phyloP scores from a whole-genome alignment of 2,797 vertebrate genomes.

The Rhodeus uyekii region DNA sequence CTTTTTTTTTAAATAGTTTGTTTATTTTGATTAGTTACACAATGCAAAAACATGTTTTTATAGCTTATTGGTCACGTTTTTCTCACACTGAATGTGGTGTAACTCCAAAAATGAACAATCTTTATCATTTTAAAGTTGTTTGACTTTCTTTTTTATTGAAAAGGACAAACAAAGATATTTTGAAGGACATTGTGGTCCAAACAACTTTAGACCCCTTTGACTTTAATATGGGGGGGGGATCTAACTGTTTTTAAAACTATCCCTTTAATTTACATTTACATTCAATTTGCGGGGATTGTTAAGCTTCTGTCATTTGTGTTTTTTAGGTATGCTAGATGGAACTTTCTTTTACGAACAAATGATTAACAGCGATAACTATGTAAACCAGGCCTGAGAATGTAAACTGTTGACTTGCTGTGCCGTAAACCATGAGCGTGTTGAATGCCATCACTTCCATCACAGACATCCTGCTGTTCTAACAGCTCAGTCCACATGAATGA shows the following conservation, averaged over 20 bases:
- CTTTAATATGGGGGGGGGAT: neutral
- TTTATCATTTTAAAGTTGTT: neutral
- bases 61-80: neutral
- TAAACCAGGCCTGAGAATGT: slow-evolving; percentile 10
- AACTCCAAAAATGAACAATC: neutral
- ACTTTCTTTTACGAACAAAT: neutral
- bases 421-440: slow-evolving; percentile 9
- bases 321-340: neutral
- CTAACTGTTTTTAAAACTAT: neutral
- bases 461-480: slow-evolving; percentile 45
- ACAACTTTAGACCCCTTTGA: neutral
- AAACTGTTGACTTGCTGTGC: slow-evolving; percentile 10
- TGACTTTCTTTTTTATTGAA: neutral
- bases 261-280: neutral
- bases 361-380: neutral
- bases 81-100: neutral
- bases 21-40: too few relatives aligned
- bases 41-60: neutral
- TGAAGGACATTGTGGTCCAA: neutral
- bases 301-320: neutral
- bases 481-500: slow-evolving; percentile 52
- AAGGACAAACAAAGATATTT: neutral
- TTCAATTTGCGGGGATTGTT: neutral
- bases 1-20: too few relatives aligned
- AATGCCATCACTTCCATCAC: slow-evolving; percentile 6